Conservation (phyloP, 2,113 vertebrate genomes). For the Psittacus erithacus region DNA sequence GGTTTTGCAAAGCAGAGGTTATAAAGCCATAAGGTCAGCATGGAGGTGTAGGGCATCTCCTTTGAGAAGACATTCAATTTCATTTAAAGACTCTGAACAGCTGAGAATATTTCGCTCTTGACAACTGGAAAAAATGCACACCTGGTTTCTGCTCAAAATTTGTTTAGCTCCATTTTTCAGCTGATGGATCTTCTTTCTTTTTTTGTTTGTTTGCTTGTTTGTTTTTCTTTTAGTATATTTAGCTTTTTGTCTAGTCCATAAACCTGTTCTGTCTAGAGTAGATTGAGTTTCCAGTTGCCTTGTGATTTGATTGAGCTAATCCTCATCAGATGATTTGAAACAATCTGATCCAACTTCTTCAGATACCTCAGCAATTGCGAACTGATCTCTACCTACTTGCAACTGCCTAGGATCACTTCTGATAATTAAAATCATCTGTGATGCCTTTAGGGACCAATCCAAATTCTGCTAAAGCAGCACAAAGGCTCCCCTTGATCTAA, state of each 20-base stretch:
- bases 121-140: neutral
- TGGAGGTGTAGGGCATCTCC: neutral
- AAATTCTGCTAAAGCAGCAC: conserved; percentile 27
- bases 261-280: neutral
- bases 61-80: neutral
- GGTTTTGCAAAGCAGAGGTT: neutral
- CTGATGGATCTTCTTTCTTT: neutral
- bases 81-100: neutral
- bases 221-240: neutral
- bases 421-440: conserved; percentile 53
- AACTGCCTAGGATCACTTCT: neutral
- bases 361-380: conserved; percentile 14
- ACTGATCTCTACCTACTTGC: conserved; percentile 9
- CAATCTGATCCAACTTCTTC: conserved; percentile 6
- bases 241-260: neutral
- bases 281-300: conserved; percentile 20
- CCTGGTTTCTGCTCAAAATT: neutral
- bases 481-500: conserved; percentile 6
- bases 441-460: neutral
- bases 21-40: neutral
- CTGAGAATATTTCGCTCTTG: neutral
- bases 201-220: neutral
- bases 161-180: neutral
- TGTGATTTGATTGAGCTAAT: conserved; percentile 48
- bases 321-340: conserved; percentile 44